Evolutionary conservation across 2,888 invertebrate genomes (phyloP), one percentile per base, ranked within the genome.

Genomic region (Agrotis segetum): DNA sequence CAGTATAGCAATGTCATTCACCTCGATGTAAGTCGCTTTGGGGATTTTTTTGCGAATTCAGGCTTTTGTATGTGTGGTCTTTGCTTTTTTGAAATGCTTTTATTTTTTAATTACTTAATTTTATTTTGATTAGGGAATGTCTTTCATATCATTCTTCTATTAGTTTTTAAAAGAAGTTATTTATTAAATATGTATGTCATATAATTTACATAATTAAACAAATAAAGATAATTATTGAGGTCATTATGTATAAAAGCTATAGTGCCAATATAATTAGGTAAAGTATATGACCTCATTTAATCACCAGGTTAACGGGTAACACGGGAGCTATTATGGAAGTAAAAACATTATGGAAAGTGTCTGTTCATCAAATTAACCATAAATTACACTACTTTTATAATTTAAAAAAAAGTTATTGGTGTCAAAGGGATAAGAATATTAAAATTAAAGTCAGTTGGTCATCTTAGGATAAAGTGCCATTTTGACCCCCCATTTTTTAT

Each of bases 21-120:
- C 92, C 92, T 86, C 95, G 52, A 92, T 95, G 95, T 96, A 96
- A 96, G 95, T 96, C 81, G 91, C 91, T 91, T 90, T 82, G 85
- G 79, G 85, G 71, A 11, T 52, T 74, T 75, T 76, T 79, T 72
- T 67, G 72, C 67, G 50, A 56, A 59, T 68, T 60, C 19, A 55
- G 59, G 66, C 75, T 83, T 79, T 75, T 76, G 73, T 46, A 58
- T 79, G 52, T 62, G 29, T 77, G 50, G 50, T 58, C 44, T 69
- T 53, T 71, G 68, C 73, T 69, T 83, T 61, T 74, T 75, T 49
- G 44, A n/a, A 50, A 19, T 47, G 46, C 19, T 69, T 61, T 4
- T 16, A 1, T 6, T 29, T 34, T 69, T 69, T 2, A 4, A 3
- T 1, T n/a, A n/a, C n/a, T n/a, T 19, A 19, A 14, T 67, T 13